Evolutionary conservation across 2,888 invertebrate genomes (phyloP), one percentile per base, ranked within the genome.

Genomic region (Brachyptera risi): DNA sequence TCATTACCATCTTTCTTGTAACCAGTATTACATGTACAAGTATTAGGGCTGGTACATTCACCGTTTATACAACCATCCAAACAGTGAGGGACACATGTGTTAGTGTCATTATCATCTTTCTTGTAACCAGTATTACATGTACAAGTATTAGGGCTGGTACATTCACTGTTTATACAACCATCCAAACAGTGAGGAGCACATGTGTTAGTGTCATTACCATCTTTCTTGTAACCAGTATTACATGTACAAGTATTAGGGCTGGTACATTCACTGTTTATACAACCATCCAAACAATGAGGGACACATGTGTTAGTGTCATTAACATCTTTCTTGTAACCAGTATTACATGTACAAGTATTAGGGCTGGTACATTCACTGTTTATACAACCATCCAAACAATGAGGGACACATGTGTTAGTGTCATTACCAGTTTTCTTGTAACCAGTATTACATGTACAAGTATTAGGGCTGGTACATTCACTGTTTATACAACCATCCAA

Each of bases 311-410:
- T 15, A 21, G 17, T 11, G n/a, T 61, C 35, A 3, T 21, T 47
- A 1, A 7, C 2, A 21, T 58, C 51, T 27, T 40, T 67, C 17
- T 58, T 21, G 26, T 71, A 75, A 0, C 79, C 79, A 11, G 71
- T 69, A 47, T 73, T 70, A 64, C 82, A 82, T 23, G 75, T 69
- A 47, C 82, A 82, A 1, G 68, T 70, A 26, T 78, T 73, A 0
- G 80, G 80, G 5, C 67, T 69, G 1, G 68, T 57, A 62, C 78
- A 78, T 1, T 64, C 50, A 1, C 75, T 75, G 57, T 76, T 72
- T 4, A 60, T 50, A 66, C 76, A 76, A 0, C 60, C 35, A 17
- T 67, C 68, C 24, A 64, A 59, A 65, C 75, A 75, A 1, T 61
- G 44, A 5, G 75, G 73, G 4, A 60, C 51, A 67, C 88, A 89